Base-by-base conservation (phyloP, 2,888 invertebrate genomes). In the Parapristionchus giblindavisi region DNA sequence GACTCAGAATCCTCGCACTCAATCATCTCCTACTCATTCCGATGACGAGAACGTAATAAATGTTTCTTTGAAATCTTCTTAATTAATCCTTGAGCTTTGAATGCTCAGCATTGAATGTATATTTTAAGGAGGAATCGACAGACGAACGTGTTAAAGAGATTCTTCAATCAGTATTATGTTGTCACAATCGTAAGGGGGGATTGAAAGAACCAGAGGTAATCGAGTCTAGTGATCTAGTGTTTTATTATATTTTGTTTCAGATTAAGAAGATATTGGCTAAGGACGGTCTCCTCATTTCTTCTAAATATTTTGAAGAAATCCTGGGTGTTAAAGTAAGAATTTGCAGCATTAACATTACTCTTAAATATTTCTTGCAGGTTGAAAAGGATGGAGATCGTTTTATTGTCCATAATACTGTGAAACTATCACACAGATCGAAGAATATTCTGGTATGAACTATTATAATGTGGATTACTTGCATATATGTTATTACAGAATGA, bases 311-410 rank as follows among this genome's bases (percentile, higher is more conserved):
- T 8, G 24, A n/a, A 4, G 70, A 71, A 3, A 40, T 71, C 17
- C 54, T 71, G 8, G 70, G 70, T 29, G 54, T 54, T 43, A 32
- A 71, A 40, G 70, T 52, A 1, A 68, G 21, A n/a, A n/a, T n/a
- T n/a, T n/a, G n/a, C n/a, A n/a, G n/a, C n/a, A n/a, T n/a, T n/a
- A n/a, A n/a, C n/a, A n/a, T n/a, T n/a, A n/a, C n/a, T n/a, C n/a
- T n/a, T n/a, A n/a, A n/a, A n/a, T n/a, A n/a, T n/a, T n/a, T n/a
- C n/a, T n/a, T n/a, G n/a, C n/a, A n/a, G n/a, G n/a, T n/a, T n/a
- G n/a, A n/a, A n/a, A n/a, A n/a, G n/a, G n/a, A n/a, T n/a, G n/a
- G n/a, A n/a, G n/a, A n/a, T n/a, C n/a, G n/a, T n/a, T n/a, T n/a
- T n/a, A n/a, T n/a, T n/a, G n/a, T n/a, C n/a, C 29, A 34, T 8